These are phyloP conservation scores for Ephestia elutella DNA, from an alignment of 1,140 invertebrate genomes.

Conservation along the genomic window DNA sequence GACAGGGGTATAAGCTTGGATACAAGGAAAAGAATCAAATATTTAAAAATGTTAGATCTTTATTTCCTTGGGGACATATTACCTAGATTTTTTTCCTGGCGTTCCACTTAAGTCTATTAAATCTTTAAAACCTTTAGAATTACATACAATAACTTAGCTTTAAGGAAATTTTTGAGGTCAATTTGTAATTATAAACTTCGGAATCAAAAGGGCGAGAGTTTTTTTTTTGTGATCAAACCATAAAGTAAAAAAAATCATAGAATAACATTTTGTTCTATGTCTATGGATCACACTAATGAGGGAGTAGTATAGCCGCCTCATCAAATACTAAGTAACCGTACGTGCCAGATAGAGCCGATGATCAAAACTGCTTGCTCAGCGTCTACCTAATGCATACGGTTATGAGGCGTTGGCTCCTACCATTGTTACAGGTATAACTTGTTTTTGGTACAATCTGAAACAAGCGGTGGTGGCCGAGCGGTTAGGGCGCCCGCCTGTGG, in stretches of 20 bases:
- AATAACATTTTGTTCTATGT: too few relatives aligned
- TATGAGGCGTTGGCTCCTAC: background rate
- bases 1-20: background rate
- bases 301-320: background rate
- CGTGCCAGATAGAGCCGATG: background rate
- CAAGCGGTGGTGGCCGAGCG: too few relatives aligned
- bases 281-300: background rate
- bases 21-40: background rate
- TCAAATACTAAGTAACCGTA: slow-evolving; percentile 5
- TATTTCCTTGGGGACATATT: background rate
- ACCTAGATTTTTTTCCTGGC: background rate
- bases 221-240: too few relatives aligned
- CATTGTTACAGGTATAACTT: background rate
- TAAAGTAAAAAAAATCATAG: too few relatives aligned
- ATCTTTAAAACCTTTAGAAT: background rate
- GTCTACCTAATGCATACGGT: slow-evolving; percentile 9
- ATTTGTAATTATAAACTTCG: too few relatives aligned
- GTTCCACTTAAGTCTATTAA: background rate
- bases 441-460: too few relatives aligned
- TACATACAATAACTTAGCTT: too few relatives aligned
- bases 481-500: too few relatives aligned
- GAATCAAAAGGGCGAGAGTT: too few relatives aligned
- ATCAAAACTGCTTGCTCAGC: slow-evolving; percentile 11
- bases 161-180: too few relatives aligned
- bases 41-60: background rate